phyloP scores from a whole-genome alignment of 2,113 vertebrate genomes.

The Daphoenositta chrysoptera region DNA sequence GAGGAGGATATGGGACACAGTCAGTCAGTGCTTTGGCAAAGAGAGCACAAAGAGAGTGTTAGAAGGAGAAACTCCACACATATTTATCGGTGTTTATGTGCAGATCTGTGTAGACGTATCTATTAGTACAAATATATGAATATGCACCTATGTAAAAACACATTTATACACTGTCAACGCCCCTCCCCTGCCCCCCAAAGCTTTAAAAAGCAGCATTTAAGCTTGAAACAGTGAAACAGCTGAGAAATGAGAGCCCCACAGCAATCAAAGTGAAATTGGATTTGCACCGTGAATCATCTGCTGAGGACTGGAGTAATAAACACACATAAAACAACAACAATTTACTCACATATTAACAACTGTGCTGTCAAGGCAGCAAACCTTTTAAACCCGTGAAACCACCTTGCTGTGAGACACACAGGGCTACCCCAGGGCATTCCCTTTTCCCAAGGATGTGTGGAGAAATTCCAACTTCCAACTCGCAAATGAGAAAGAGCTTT shows the following conservation, averaged over 20 bases:
- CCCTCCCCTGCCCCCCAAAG: neutral
- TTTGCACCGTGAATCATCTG: neutral
- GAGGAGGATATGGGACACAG: neutral
- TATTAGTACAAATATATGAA: neutral
- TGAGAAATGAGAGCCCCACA: neutral
- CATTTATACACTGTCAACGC: neutral
- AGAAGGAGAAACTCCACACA: neutral
- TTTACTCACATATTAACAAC: neutral
- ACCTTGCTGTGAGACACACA: neutral
- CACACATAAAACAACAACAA: neutral
- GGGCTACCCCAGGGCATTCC: neutral
- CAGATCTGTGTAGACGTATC: neutral
- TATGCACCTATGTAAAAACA: accelerated
- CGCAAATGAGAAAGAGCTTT: neutral
- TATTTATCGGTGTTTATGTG: neutral
- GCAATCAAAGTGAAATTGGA: neutral
- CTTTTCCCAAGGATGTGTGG: neutral
- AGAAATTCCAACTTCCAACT: neutral
- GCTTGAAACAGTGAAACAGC: neutral
- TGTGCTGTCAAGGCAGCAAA: neutral
- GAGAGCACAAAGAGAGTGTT: neutral
- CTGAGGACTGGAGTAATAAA: neutral
- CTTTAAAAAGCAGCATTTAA: neutral
- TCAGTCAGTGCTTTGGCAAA: neutral
- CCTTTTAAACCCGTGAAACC: neutral